phyloP scores from a whole-genome alignment of 2,888 invertebrate species.

The Carcina quercana region DNA sequence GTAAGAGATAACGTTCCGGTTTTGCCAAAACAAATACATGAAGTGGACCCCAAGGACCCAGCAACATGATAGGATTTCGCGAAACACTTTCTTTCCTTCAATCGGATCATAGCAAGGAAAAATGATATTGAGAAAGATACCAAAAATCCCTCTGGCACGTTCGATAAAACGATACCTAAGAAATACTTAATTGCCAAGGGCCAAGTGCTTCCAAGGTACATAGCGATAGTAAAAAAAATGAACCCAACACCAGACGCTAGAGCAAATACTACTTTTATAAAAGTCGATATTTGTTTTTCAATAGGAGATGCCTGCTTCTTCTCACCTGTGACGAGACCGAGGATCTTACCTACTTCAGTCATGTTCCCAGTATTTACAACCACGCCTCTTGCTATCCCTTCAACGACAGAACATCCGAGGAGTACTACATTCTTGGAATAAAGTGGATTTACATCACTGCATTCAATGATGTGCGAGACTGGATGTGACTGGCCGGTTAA shows the following conservation, averaged over 20 bases:
- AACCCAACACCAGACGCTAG: slow-evolving; percentile 80
- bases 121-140: slow-evolving; percentile 85
- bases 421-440: slow-evolving; percentile 88
- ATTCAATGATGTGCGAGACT: slow-evolving; percentile 74
- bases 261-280: slow-evolving; percentile 81
- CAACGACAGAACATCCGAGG: slow-evolving; percentile 85
- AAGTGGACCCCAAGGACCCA: slow-evolving; percentile 85
- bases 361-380: slow-evolving; percentile 79
- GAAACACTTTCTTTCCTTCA: slow-evolving; percentile 83
- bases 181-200: slow-evolving; percentile 81
- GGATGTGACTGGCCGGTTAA: slow-evolving; percentile 87
- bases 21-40: slow-evolving; percentile 87
- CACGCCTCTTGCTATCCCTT: slow-evolving; percentile 79
- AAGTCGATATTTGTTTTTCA: slow-evolving; percentile 83
- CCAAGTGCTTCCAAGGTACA: slow-evolving; percentile 76
- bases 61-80: slow-evolving; percentile 87
- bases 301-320: slow-evolving; percentile 83
- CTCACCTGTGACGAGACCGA: slow-evolving; percentile 78
- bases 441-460: slow-evolving; percentile 80
- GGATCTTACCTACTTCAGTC: slow-evolving; percentile 82
- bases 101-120: slow-evolving; percentile 83
- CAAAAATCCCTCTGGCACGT: slow-evolving; percentile 85
- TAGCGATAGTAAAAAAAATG: slow-evolving; percentile 82
- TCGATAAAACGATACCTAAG: slow-evolving; percentile 85
- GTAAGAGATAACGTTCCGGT: slow-evolving; percentile 85